These are phyloP conservation scores for Trematomus bernacchii DNA, from an alignment of 2,797 vertebrate species.

Conservation along the genomic window DNA sequence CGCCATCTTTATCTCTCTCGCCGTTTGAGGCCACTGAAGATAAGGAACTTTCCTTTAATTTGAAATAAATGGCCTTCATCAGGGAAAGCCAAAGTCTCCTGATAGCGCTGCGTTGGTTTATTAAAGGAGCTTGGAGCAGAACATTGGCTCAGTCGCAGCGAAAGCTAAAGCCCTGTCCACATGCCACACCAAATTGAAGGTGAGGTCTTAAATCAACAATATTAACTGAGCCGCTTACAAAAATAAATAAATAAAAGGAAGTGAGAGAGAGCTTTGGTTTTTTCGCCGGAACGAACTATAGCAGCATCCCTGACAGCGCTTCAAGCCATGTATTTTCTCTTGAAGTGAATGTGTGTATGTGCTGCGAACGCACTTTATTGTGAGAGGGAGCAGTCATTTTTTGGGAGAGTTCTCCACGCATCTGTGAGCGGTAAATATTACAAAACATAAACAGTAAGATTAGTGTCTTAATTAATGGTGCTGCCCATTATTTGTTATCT, in stretches of 20 bases:
- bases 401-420: constrained; percentile 50
- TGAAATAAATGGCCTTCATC: constrained; percentile 88
- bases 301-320: constrained; percentile 30
- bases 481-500: constrained; percentile 84
- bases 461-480: constrained; percentile 83
- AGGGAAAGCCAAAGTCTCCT: constrained; percentile 74
- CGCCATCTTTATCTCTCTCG: constrained; percentile 65
- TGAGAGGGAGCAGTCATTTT: constrained; percentile 30
- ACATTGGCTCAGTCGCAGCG: constrained; percentile 81
- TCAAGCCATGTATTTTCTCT: constrained; percentile 23
- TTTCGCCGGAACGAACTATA: constrained; percentile 38
- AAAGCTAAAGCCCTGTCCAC: constrained; percentile 76
- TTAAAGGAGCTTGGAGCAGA: constrained; percentile 86
- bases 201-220: constrained; percentile 85
- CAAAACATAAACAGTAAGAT: constrained; percentile 78
- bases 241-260: constrained; percentile 59
- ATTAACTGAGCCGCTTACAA: constrained; percentile 78
- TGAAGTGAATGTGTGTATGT: constrained; percentile 20
- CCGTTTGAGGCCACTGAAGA: constrained; percentile 70
- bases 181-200: constrained; percentile 81
- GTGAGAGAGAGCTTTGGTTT: background rate
- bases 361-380: constrained; percentile 25
- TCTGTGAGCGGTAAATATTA: constrained; percentile 74
- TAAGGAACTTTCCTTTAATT: constrained; percentile 88
- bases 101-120: constrained; percentile 81